Evolutionary conservation across 1,140 invertebrate species (phyloP), one percentile per base, ranked within the genome.

Genomic region (Drosophila setifemur): DNA sequence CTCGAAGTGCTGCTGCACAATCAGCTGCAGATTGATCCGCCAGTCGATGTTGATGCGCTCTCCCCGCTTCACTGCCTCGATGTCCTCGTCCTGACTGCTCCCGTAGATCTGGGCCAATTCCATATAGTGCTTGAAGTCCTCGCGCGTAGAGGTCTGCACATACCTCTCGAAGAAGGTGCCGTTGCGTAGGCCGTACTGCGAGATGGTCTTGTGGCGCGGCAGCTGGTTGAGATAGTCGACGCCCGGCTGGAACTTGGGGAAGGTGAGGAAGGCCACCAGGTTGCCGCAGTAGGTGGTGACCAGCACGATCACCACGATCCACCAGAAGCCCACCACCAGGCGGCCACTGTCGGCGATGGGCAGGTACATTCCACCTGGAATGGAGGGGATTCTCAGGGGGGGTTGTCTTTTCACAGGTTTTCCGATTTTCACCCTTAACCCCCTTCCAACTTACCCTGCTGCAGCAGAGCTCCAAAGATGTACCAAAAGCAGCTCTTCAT

Each of bases 271-370:
- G 3, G 97, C 97, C 0, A 98, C 97, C 18, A 98, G 92, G 90
- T 97, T 98, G 4, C 97, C 97, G 29, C 96, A 97, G 90, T 98
- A 99, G 0, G 96, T 97, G 2, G 97, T 97, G 0, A 97, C 95
- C 0, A 98, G 92, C 0, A 98, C 95, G 52, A 98, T 93, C 2
- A 97, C 96, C 8, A 97, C 95, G 8, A 98, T 89, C 97, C 97
- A 98, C 97, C 97, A 98, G 3, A 96, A 94, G 0, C 96, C 96
- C 0, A 98, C 93, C 1, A 98, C 91, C 2, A 98, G 81, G n/a
- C 97, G 92, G n/a, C 96, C 96, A 70, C 96, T 97, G 76, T 97
- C 95, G 0, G 95, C 95, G 29, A 93, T 91, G 0, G 97, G 96
- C 25, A 97, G 90, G 83, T 96, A 94, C 92, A 96, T 95, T 12